These are phyloP conservation scores for Phoenicopterus ruber DNA, from an alignment of 2,113 vertebrate species.

Conservation along the genomic window DNA sequence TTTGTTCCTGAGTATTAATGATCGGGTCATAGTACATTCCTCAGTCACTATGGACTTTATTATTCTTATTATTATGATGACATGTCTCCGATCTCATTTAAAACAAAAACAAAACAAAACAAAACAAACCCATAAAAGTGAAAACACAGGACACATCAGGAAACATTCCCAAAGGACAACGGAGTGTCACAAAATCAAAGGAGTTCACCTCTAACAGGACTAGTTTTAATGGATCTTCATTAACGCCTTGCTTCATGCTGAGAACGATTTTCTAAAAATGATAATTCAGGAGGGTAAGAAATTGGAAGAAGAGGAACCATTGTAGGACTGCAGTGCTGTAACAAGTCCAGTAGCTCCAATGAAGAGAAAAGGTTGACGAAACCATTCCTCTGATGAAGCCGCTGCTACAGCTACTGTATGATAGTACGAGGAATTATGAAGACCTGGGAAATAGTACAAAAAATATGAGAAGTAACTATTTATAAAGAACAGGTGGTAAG, in stretches of 20 bases:
- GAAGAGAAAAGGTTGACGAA: neutral
- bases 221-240: neutral
- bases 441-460: neutral
- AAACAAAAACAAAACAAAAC: neutral
- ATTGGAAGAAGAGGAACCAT: neutral
- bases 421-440: neutral
- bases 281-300: neutral
- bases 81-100: neutral
- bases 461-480: neutral
- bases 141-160: neutral
- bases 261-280: neutral
- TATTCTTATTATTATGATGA: neutral
- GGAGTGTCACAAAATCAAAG: neutral
- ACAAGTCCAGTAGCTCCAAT: neutral
- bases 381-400: neutral
- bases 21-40: neutral
- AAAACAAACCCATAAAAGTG: neutral
- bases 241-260: neutral
- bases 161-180: neutral
- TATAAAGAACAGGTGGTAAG: neutral
- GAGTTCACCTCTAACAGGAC: neutral
- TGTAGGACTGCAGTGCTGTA: neutral
- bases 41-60: neutral
- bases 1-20: neutral
- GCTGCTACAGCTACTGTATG: neutral